These are phyloP conservation scores for Acrocephalus kingi DNA, from an alignment of 2,113 vertebrate species.

Conservation along the genomic window DNA sequence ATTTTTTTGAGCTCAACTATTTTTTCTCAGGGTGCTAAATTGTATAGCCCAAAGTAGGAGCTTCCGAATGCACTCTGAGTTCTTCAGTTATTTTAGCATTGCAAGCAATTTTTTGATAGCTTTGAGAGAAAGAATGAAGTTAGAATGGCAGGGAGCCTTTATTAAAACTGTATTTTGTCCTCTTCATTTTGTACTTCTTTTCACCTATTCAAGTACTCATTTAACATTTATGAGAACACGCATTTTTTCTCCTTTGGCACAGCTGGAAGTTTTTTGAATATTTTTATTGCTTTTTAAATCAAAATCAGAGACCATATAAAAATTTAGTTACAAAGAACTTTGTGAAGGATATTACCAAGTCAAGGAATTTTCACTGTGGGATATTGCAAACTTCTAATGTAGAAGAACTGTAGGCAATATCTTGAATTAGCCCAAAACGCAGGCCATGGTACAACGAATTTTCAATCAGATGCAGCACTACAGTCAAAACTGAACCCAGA, in stretches of 20 bases:
- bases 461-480: neutral
- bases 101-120: neutral
- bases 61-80: fast-evolving
- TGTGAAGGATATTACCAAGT: neutral
- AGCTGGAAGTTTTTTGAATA: neutral
- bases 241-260: neutral
- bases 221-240: neutral
- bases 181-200: neutral
- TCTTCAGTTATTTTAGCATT: neutral
- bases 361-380: neutral
- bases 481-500: neutral
- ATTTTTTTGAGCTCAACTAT: neutral
- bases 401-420: neutral
- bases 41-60: neutral
- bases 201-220: neutral
- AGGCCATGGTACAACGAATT: neutral
- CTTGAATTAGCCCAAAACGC: neutral
- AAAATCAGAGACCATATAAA: neutral
- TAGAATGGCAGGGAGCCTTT: neutral
- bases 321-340: neutral
- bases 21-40: neutral
- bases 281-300: neutral
- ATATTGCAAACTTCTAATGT: neutral
- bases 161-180: neutral
- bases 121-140: neutral